Evolutionary conservation across 1,140 invertebrate species (phyloP).

Genomic region (Colletes gigas): DNA sequence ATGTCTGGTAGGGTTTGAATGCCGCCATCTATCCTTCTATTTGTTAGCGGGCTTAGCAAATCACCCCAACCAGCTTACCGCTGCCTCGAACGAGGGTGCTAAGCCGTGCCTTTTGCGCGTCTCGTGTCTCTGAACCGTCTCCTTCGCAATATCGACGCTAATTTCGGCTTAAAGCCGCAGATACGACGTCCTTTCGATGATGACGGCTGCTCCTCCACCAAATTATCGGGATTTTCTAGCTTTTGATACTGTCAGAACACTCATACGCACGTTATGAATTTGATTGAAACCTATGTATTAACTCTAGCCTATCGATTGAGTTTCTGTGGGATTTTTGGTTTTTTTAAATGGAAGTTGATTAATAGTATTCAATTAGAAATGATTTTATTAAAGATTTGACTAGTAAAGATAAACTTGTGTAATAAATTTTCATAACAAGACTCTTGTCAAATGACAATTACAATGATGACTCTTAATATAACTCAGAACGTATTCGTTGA

Average conservation of each 20-base stretch:
- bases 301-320: not conserved
- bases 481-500: too few species aligned
- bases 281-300: not conserved
- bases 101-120: constrained; percentile 70
- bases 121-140: constrained; percentile 31
- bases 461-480: too few species aligned
- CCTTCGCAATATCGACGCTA: constrained; percentile 53
- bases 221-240: not conserved
- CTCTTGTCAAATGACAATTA: too few species aligned
- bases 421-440: too few species aligned
- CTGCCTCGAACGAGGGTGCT: constrained; percentile 75
- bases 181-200: not conserved
- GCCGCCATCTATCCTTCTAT: constrained; percentile 81
- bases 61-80: constrained; percentile 80
- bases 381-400: too few species aligned
- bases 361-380: too few species aligned
- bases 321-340: not conserved
- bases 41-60: constrained; percentile 81
- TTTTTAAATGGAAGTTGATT: too few species aligned
- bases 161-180: constrained; percentile 47
- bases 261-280: not conserved
- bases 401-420: too few species aligned
- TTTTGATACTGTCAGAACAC: not conserved
- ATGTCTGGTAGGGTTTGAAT: constrained; percentile 64
- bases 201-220: not conserved